These are phyloP conservation scores for Falco peregrinus DNA, from an alignment of 2,797 vertebrate species.

Conservation along the genomic window DNA sequence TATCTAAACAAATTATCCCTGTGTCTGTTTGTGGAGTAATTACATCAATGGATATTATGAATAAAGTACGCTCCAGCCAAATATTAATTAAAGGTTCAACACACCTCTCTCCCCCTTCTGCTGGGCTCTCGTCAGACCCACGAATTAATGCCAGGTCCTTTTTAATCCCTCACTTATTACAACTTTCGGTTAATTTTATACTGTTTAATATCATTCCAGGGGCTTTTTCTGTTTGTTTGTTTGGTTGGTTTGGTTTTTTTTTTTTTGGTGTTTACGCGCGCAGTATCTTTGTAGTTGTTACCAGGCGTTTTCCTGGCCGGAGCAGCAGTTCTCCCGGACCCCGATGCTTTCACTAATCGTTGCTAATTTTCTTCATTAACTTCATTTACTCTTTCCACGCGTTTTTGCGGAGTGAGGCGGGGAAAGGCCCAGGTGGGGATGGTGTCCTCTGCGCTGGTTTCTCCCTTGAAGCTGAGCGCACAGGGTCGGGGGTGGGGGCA, in stretches of 20 bases:
- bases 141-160: slow-evolving; percentile 59
- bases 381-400: slow-evolving; percentile 78
- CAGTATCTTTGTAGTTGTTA: slow-evolving; percentile 10
- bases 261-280: slow-evolving; percentile 39
- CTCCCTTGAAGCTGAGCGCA: neutral
- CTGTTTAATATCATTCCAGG: slow-evolving; percentile 55
- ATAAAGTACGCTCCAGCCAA: slow-evolving; percentile 56
- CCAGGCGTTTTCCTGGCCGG: slow-evolving; percentile 21
- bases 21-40: slow-evolving; percentile 66
- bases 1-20: slow-evolving; percentile 69
- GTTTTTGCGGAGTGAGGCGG: neutral
- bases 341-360: slow-evolving; percentile 62
- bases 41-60: slow-evolving; percentile 53
- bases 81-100: slow-evolving; percentile 69
- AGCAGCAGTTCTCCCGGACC: neutral
- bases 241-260: neutral
- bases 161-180: slow-evolving; percentile 68
- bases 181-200: slow-evolving; percentile 63
- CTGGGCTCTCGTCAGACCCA: slow-evolving; percentile 44
- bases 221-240: neutral
- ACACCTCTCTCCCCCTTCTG: slow-evolving; percentile 35
- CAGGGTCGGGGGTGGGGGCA: accelerated
- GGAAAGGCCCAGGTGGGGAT: neutral
- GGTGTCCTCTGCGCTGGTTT: neutral
- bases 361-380: slow-evolving; percentile 80